phyloP scores from a whole-genome alignment of 2,888 invertebrate genomes.

The Lacanobia oleracea region DNA sequence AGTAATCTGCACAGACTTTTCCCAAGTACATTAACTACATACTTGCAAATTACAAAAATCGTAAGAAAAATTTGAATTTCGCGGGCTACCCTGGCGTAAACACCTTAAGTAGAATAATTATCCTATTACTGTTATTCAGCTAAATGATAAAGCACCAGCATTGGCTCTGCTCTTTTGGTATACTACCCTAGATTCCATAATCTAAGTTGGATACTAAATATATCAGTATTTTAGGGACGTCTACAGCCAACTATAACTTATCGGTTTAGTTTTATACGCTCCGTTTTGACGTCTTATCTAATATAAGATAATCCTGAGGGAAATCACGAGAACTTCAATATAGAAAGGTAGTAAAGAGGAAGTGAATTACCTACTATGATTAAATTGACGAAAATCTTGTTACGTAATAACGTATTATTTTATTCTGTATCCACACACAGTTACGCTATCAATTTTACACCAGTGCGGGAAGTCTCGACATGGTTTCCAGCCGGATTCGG shows the following conservation, averaged over 20 bases:
- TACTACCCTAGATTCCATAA: background rate
- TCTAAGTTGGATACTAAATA: background rate
- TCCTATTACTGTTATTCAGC: too few relatives aligned
- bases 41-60: too few relatives aligned
- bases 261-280: slow-evolving; percentile 40
- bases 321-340: slow-evolving; percentile 64
- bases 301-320: slow-evolving; percentile 63
- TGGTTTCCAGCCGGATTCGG: too few relatives aligned
- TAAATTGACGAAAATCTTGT: slow-evolving; percentile 30
- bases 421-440: background rate
- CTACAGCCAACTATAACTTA: slow-evolving; percentile 39
- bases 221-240: slow-evolving; percentile 21
- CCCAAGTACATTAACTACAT: too few relatives aligned
- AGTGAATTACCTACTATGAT: slow-evolving; percentile 23
- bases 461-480: too few relatives aligned
- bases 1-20: too few relatives aligned
- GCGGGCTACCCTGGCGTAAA: too few relatives aligned
- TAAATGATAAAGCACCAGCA: background rate
- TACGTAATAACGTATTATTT: background rate
- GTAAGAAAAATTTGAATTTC: too few relatives aligned
- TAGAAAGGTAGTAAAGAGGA: slow-evolving; percentile 18
- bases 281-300: slow-evolving; percentile 66
- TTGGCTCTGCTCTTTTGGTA: background rate
- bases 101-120: too few relatives aligned
- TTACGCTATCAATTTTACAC: background rate